Evolutionary conservation across 1,140 invertebrate species (phyloP), one percentile per base, ranked within the genome.

Genomic region (Calephelis nemesis): DNA sequence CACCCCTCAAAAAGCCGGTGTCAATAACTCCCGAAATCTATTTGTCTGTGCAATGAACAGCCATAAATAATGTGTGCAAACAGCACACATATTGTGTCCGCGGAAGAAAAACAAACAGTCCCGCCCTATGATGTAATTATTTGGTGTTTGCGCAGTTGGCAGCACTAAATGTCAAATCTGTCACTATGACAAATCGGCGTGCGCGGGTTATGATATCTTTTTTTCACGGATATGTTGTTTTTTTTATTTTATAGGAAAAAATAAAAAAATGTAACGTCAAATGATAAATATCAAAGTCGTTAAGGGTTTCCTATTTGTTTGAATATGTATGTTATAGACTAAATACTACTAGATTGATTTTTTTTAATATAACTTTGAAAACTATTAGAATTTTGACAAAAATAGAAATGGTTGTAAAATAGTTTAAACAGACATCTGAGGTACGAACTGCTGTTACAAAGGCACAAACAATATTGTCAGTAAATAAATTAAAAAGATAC

Each of bases 61-160:
- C 77, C 67, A 79, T 79, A 79, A 79, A 79, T 79, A 79, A 77
- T 77, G 75, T 77, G 75, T 66, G 47, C 52, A 75, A 75, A 78
- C 75, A 77, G 42, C 50, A 68, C 50, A 63, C 73, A 74, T 74
- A 77, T 73, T 75, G 75, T 79, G 77, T 67, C 52, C 52, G 52
- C 15, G 52, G 50, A 69, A 71, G 73, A 74, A 75, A 78, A 77
- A 79, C 77, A 79, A 79, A 79, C 77, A 79, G 67, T 72, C 72
- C 71, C 71, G 73, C 73, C 75, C 77, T 73, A 71, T 69, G 63
- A 42, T 65, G 67, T 60, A 13, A 69, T 68, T 74, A 79, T 74
- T 77, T 79, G 69, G 63, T 79, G 73, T 79, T 79, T 79, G 77
- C 73, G 70, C 77, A 79, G 75, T 77, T 79, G 77, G 77, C 70